Conservation (phyloP, 1,140 invertebrate species). For the Melanaphis sacchari region DNA sequence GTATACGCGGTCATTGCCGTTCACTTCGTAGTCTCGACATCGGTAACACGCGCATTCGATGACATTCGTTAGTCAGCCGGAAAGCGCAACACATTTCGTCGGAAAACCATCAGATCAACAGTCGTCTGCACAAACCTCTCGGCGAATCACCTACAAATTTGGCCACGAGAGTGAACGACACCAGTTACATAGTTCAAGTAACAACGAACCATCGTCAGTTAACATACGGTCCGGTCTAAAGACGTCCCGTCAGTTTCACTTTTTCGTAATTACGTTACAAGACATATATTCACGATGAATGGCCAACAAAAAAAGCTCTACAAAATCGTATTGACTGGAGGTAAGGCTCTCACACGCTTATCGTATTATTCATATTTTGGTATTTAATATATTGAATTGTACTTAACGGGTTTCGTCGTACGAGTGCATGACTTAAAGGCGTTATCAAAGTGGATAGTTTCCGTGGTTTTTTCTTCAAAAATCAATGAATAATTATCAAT, state of each 20-base stretch:
- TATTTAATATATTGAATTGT: background rate
- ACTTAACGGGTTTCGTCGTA: background rate
- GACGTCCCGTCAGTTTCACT: background rate
- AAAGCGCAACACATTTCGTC: too few species aligned
- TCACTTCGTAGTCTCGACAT: too few species aligned
- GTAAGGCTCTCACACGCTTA: constrained; percentile 66
- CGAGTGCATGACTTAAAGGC: too few species aligned
- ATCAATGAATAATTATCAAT: too few species aligned
- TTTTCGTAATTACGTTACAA: background rate
- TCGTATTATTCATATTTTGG: background rate
- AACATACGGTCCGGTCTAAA: background rate
- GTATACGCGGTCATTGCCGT: too few species aligned
- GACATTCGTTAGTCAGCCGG: background rate
- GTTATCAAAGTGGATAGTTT: too few species aligned
- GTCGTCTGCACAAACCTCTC: background rate
- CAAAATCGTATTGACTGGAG: constrained; percentile 90
- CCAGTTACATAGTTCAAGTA: background rate
- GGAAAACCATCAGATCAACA: too few species aligned
- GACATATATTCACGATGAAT: constrained; percentile 58
- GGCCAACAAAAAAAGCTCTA: constrained; percentile 77
- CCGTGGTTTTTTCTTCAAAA: too few species aligned
- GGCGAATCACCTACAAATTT: background rate
- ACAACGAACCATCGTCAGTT: background rate
- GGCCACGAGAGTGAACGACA: background rate
- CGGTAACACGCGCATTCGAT: background rate